Base-by-base conservation (phyloP, 2,888 invertebrate species). In the Melinaea menophilus region DNA sequence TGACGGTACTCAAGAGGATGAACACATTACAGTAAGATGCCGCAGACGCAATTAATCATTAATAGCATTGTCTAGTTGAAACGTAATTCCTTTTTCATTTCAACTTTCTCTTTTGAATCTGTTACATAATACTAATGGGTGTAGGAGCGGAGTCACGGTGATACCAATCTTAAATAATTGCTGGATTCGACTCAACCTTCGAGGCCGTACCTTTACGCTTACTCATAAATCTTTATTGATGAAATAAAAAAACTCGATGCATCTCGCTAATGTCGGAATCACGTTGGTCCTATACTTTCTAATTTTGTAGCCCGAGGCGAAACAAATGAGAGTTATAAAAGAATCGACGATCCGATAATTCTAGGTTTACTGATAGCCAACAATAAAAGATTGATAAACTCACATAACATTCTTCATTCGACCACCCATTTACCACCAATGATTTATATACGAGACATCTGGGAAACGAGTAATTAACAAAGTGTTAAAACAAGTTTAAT, bases 291-390 rank as follows among this genome's bases (percentile, higher is more conserved):
- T 71, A 78, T 79, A 86, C 90, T 90, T 90, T 90, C 90, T 90
- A 90, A 90, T 88, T 88, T 86, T 78, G 77, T 84, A 76, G 83
- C 90, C 78, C 70, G 78, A 73, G 85, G 89, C 88, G 74, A 83
- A 83, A 81, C 79, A 83, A 83, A 85, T 80, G 82, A 81, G 79
- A 79, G 78, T 79, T 79, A 79, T 83, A 84, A 81, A 81, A 79
- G 73, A 76, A 76, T 79, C 80, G 80, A 79, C 77, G 79, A 79
- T 76, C 75, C 75, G 75, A 74, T 69, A 75, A 79, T 79, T 70
- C 66, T 68, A 65, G 73, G 69, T 73, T 74, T 69, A 71, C 70
- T 64, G 69, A 67, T 71, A 76, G 76, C 74, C 67, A 66, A 71
- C 69, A 64, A 69, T 62, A 65, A 66, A 65, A 69, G 59, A 58